Conservation (phyloP, 1,140 invertebrate genomes). For the Tetramorium alpestre region DNA sequence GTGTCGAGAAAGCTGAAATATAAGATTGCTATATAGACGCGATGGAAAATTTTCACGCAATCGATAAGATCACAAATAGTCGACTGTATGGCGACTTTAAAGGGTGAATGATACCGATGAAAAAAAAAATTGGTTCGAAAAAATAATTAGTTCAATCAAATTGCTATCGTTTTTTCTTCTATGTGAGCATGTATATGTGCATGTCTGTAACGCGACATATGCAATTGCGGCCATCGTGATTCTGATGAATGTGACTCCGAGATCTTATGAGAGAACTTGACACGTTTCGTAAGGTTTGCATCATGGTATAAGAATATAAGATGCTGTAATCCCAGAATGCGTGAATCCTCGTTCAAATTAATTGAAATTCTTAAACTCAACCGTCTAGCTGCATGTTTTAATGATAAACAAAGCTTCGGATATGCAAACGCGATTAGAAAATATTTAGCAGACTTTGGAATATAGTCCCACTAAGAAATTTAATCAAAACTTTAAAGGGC, state of each 20-base stretch:
- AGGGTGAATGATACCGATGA: neutral
- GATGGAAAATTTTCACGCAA: constrained; percentile 1
- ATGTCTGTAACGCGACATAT: neutral
- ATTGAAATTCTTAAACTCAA: neutral
- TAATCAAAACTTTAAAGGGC: neutral
- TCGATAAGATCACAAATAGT: constrained; percentile 14
- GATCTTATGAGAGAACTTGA: neutral
- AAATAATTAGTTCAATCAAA: constrained; percentile 54
- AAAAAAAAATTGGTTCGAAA: neutral
- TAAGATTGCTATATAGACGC: neutral
- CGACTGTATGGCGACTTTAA: neutral
- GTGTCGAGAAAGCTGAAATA: neutral
- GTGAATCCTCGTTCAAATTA: neutral
- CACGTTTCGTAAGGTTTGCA: constrained; percentile 17
- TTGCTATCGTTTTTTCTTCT: neutral
- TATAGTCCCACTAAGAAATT: neutral
- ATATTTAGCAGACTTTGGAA: neutral
- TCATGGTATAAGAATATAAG: constrained; percentile 27
- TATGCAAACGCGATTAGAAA: neutral
- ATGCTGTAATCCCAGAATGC: neutral
- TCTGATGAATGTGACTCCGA: neutral
- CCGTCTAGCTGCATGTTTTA: neutral
- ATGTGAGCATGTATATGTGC: neutral
- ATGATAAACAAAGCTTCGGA: neutral
- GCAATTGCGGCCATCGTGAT: neutral